phyloP scores from a whole-genome alignment of 2,888 invertebrate species.

The Phyllotreta cruciferae region DNA sequence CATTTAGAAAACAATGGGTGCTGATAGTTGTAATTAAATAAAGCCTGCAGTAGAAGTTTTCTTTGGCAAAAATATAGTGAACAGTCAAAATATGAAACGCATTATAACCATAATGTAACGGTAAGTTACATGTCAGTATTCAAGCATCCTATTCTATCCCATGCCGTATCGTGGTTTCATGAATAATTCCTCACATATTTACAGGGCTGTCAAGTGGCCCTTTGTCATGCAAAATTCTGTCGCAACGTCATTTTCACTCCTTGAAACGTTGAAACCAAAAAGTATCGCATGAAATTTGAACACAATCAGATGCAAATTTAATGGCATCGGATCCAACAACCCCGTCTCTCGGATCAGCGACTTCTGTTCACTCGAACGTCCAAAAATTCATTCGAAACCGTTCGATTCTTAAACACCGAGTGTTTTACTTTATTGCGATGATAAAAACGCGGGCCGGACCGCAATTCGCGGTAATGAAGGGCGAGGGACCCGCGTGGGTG shows the following conservation, averaged over 20 bases:
- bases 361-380: not conserved
- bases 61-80: conserved; percentile 24
- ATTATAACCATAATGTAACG: conserved; percentile 19
- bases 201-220: conserved; percentile 61
- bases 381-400: not conserved
- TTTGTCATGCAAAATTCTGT: conserved; percentile 63
- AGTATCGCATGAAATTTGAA: conserved; percentile 51
- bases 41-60: conserved; percentile 2
- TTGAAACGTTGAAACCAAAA: conserved; percentile 57
- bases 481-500: conserved; percentile 27
- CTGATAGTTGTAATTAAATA: conserved; percentile 1
- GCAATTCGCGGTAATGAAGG: conserved; percentile 17
- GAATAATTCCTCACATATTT: conserved; percentile 63
- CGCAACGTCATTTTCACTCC: conserved; percentile 61
- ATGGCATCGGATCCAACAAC: conserved; percentile 30
- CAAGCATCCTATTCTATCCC: conserved; percentile 16
- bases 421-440: too few species aligned
- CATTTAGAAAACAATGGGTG: not conserved
- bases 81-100: conserved; percentile 22
- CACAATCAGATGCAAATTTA: conserved; percentile 46
- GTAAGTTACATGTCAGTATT: conserved; percentile 24
- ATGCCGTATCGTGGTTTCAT: conserved; percentile 59
- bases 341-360: conserved; percentile 9
- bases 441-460: not conserved
- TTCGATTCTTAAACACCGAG: not conserved